These are phyloP conservation scores for Myocastor coypus DNA, from an alignment of 2,113 vertebrate species.

Conservation along the genomic window DNA sequence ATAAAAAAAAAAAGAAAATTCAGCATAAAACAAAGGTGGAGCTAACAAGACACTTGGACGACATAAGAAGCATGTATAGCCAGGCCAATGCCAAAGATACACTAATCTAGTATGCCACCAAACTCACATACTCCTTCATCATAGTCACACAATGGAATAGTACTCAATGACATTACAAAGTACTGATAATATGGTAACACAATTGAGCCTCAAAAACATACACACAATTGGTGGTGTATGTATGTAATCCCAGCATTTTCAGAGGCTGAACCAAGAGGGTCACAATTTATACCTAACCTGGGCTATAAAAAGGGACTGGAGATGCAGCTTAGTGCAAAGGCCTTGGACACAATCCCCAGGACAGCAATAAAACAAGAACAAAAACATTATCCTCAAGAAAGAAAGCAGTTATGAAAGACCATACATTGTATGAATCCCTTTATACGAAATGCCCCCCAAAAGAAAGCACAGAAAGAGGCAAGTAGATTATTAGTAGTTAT, in stretches of 20 bases:
- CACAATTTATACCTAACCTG: neutral
- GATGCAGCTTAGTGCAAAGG: neutral
- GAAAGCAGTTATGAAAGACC: constrained; percentile 21
- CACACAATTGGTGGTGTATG: neutral
- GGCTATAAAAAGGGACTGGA: neutral
- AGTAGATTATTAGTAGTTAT: neutral
- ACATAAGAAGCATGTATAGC: neutral
- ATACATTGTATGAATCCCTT: neutral
- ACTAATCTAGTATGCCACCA: neutral
- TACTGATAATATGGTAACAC: neutral
- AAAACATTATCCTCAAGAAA: constrained; percentile 9
- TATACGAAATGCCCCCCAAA: constrained; percentile 32
- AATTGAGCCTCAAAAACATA: constrained; percentile 15
- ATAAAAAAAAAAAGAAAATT: neutral
- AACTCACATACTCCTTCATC: neutral
- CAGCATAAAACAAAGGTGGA: neutral
- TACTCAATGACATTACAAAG: neutral
- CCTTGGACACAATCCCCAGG: neutral
- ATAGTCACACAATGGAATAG: neutral
- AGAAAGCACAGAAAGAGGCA: neutral
- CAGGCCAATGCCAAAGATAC: neutral
- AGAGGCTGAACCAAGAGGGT: neutral
- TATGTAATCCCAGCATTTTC: neutral
- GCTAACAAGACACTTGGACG: constrained; percentile 8
- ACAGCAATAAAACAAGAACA: neutral